These are phyloP conservation scores for Emydocephalus ijimae DNA, from an alignment of 2,113 vertebrate species.

Conservation along the genomic window DNA sequence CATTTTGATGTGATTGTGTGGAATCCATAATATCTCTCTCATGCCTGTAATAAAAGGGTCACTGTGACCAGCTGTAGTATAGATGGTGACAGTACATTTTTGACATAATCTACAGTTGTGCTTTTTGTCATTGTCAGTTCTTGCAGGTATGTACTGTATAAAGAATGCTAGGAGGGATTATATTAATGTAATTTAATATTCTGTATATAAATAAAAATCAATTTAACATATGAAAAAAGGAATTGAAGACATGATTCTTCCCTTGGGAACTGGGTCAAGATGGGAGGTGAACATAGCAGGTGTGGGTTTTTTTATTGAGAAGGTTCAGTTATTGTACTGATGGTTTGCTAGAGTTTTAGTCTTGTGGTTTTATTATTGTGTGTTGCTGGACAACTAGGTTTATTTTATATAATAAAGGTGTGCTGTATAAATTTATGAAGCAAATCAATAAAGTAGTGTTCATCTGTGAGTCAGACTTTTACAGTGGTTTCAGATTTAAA, in stretches of 20 bases:
- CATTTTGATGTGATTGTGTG: slow-evolving; percentile 6
- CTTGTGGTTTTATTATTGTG: not conserved
- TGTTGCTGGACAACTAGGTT: not conserved
- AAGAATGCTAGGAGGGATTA: not conserved
- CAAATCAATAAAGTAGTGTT: not conserved
- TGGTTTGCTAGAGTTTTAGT: not conserved
- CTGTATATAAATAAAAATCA: not conserved
- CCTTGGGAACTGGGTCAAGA: not conserved
- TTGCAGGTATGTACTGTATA: not conserved
- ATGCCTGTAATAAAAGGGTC: slow-evolving; percentile 17
- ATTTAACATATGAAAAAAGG: not conserved
- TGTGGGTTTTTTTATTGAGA: not conserved
- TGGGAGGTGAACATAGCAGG: not conserved
- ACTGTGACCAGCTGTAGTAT: slow-evolving; percentile 26
- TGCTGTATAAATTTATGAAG: not conserved
- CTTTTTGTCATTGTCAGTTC: slow-evolving; percentile 13
- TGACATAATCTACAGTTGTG: slow-evolving; percentile 16
- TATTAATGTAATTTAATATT: rapidly evolving
- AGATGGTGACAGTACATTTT: not conserved
- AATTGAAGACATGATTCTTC: not conserved
- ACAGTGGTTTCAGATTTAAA: too few relatives aligned
- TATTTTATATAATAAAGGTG: not conserved
- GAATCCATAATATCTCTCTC: not conserved
- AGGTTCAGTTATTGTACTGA: not conserved
- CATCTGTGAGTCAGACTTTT: too few relatives aligned